Percentiles rank a stretch among this genome's conserved stretches.
phyloP scores from a whole-genome alignment of 2,888 invertebrate species.

The Fragum sueziense region DNA sequence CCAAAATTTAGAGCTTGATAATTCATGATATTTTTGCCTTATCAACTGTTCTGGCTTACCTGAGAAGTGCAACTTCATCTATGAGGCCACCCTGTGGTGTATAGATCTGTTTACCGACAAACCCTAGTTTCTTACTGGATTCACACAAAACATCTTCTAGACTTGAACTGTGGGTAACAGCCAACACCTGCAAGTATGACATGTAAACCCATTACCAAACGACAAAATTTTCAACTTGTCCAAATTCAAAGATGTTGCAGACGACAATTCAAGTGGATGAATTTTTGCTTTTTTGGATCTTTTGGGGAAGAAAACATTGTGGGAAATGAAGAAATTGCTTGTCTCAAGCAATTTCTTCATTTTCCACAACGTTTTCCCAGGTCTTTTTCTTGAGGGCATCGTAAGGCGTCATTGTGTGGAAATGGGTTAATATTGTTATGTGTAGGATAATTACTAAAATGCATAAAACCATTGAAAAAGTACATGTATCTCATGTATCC shows the following conservation, averaged over 20 bases:
- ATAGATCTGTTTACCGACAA: slow-evolving; percentile 64
- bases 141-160: slow-evolving; percentile 67
- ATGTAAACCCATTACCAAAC: no score
- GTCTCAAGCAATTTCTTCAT: no score
- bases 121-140: slow-evolving; percentile 69
- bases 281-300: no score
- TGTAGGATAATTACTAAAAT: neutral
- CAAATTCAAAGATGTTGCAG: no score
- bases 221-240: no score
- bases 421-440: neutral
- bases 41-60: no score
- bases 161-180: slow-evolving; percentile 61
- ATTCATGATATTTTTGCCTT: no score
- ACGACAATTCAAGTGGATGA: no score
- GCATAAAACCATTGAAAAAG: neutral
- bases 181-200: slow-evolving; percentile 59
- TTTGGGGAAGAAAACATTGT: neutral
- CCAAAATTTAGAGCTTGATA: no score
- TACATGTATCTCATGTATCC: neutral
- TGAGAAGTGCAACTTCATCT: slow-evolving; percentile 73
- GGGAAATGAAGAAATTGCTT: neutral
- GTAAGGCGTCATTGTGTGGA: no score
- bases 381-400: no score
- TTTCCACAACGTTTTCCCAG: no score
- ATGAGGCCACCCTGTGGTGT: slow-evolving; percentile 72